These are phyloP conservation scores for Oscheius myriophilus DNA, from an alignment of 2,888 invertebrate genomes.

Conservation along the genomic window DNA sequence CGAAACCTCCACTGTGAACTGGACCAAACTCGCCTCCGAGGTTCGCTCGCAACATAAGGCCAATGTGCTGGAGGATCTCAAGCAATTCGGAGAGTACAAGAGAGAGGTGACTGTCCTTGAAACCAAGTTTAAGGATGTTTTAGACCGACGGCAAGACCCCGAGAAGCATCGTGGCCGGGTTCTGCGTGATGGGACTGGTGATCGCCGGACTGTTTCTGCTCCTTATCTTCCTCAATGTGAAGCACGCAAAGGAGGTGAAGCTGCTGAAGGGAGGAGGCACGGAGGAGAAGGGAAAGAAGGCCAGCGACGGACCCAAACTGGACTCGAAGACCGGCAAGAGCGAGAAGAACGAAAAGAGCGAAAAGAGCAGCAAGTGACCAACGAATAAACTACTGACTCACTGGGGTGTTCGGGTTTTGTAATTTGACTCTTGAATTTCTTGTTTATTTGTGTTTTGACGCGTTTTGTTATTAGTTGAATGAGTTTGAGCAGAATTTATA, in stretches of 20 bases:
- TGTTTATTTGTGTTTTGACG: too few species aligned
- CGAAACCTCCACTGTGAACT: background rate
- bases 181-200: slow-evolving; percentile 10
- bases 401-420: too few species aligned
- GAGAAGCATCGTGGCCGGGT: slow-evolving; percentile 3
- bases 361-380: too few species aligned
- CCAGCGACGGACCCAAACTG: background rate
- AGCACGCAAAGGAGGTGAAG: slow-evolving; percentile 14
- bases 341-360: too few species aligned
- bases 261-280: slow-evolving; percentile 1
- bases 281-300: slow-evolving; percentile 5
- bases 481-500: too few species aligned
- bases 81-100: too few species aligned
- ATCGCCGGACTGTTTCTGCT: slow-evolving; percentile 2
- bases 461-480: too few species aligned
- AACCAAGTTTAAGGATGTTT: background rate
- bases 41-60: background rate
- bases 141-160: background rate
- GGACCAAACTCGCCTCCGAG: background rate
- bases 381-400: too few species aligned
- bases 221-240: background rate
- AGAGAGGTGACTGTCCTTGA: background rate
- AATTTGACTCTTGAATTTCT: too few species aligned
- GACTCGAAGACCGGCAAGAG: too few species aligned
- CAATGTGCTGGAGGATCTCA: slow-evolving; percentile 3